Evolutionary conservation across 2,797 vertebrate genomes (phyloP), one percentile per base, ranked within the genome.

Genomic region (Pangasius djambal): DNA sequence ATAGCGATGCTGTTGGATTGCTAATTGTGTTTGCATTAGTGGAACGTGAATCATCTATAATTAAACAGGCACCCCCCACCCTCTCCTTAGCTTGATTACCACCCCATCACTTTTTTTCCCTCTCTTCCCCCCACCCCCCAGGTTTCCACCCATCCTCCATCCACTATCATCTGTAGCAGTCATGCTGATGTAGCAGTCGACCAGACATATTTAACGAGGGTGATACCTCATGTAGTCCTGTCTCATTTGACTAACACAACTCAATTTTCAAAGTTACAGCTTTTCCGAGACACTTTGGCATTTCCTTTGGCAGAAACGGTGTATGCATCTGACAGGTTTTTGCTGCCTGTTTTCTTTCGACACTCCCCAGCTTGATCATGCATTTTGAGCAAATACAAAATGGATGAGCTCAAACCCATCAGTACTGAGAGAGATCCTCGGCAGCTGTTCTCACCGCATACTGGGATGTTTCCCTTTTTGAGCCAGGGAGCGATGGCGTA

Each of bases 11-110:
- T 75, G 50, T 86, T 88, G 85, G 65, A 74, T 18, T 48, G 65
- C 78, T 90, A 90, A 91, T 61, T 74, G 70, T 67, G 72, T 89
- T 90, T 91, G 84, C 85, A 79, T 91, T 88, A 88, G 88, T 72
- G 74, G 31, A 37, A 72, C 52, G 52, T 86, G 89, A 28, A 83
- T 89, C 88, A 88, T 91, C 61, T 89, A 91, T 90, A 91, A 91
- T 90, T 90, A 75, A 92, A 87, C 78, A 61, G 2, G 31, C 28
- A 6, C 40, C 79, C 67, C 78, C 59, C 75, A 44, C 31, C 48
- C 12, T 85, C 78, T 74, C 70, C 77, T 85, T 37, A 40, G 77
- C 85, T 87, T 89, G 40, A 87, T 79, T 86, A 28, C 83, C 55
- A 82, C 34, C 57, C 40, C 22, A 59, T 67, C 31, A 81, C 12